phyloP scores from a whole-genome alignment of 2,113 vertebrate genomes.

The Bos indicus region DNA sequence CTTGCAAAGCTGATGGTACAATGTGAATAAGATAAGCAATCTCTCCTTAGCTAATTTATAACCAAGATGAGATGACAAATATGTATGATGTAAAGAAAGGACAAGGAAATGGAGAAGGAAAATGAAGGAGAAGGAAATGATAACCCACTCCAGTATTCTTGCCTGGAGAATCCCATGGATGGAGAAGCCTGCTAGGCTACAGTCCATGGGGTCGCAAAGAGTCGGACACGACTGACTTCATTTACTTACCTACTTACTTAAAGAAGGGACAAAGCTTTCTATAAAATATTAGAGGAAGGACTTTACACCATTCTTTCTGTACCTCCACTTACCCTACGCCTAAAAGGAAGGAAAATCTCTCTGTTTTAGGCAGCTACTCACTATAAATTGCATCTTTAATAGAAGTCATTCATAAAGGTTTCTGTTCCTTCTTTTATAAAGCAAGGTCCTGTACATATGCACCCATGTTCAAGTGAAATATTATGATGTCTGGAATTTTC shows the following conservation, averaged over 20 bases:
- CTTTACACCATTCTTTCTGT: background rate
- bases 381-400: background rate
- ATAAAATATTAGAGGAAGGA: constrained; percentile 2
- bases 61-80: constrained; percentile 15
- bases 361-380: background rate
- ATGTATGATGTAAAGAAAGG: background rate
- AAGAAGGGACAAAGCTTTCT: background rate
- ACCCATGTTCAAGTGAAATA: background rate
- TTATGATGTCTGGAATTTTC: background rate
- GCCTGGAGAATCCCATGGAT: no score
- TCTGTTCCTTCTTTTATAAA: background rate
- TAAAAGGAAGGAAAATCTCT: background rate
- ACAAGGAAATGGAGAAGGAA: background rate
- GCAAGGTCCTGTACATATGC: background rate
- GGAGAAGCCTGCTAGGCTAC: no score
- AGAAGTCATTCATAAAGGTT: background rate
- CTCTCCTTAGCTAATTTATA: background rate
- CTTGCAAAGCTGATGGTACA: background rate
- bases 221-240: no score
- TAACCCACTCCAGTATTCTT: no score
- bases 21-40: background rate
- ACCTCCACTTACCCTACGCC: background rate
- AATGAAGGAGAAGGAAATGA: no score
- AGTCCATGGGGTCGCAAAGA: no score
- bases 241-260: background rate